Conservation (phyloP, 2,888 invertebrate species). For the Coelopa pilipes region DNA sequence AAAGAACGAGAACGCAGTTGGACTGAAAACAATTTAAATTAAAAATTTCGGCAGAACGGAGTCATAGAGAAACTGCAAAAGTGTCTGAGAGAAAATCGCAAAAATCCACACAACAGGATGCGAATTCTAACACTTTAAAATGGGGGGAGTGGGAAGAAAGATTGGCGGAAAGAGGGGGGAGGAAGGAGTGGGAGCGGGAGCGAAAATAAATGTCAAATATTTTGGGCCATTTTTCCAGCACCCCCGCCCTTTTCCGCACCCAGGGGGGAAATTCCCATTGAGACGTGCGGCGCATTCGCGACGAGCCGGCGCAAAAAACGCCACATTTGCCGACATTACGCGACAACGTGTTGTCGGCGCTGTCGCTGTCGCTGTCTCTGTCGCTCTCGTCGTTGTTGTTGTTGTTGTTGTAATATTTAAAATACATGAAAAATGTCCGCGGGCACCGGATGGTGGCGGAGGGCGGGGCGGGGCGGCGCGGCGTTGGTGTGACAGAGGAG, state of each 20-base stretch:
- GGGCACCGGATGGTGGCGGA: too few species aligned
- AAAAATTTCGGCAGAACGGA: too few species aligned
- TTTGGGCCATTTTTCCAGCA: not conserved
- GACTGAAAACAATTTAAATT: too few species aligned
- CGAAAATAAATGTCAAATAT: constrained; percentile 17
- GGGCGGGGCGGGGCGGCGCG: too few species aligned
- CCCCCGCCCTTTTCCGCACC: not conserved
- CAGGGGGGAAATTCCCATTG: too few species aligned
- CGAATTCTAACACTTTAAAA: constrained; percentile 13
- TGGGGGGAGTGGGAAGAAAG: too few species aligned
- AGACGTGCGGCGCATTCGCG: constrained; percentile 16
- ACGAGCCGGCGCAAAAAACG: not conserved
- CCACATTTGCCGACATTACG: constrained; percentile 14
- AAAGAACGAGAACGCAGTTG: too few species aligned
- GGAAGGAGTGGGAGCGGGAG: not conserved
- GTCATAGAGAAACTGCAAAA: too few species aligned
- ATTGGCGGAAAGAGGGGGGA: not conserved
- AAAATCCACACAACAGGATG: not conserved
- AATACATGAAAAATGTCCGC: not conserved
- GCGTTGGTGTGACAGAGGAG: too few species aligned
- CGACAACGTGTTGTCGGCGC: not conserved
- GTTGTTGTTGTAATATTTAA: constrained; percentile 2
- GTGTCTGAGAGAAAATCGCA: not conserved
- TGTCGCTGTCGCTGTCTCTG: not conserved
- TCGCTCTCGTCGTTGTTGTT: too few species aligned